Evolutionary conservation across 2,888 invertebrate species (phyloP), one percentile per base, ranked within the genome.

Genomic region (Conchocele bisecta): DNA sequence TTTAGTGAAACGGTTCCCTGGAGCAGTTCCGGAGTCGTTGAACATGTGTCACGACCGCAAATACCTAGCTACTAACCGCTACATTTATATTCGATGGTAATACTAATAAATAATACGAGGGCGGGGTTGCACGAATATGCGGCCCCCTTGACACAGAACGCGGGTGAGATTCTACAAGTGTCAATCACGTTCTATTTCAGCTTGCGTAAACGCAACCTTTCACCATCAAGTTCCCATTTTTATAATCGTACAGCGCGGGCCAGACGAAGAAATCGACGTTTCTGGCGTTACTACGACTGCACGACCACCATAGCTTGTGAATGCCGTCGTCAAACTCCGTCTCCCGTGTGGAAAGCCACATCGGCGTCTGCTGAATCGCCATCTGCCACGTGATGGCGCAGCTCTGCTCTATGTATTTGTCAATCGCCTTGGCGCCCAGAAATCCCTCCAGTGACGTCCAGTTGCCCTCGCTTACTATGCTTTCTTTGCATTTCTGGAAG

Each of bases 271-370:
- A 84, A 57, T 83, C 79, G 39, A 88, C 81, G 50, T 66, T 80
- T 22, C 51, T 71, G 9, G 86, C 83, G 17, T 70, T 70, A 26
- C 80, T 64, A 67, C 83, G 82, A 74, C 84, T 82, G 79, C 88
- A 88, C 53, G 87, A 86, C 88, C 88, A 87, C 87, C 88, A 88
- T 44, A 88, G 65, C 72, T 84, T 85, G 74, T 88, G 88, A 31
- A 75, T 73, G 28, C 75, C 84, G 15, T 82, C 84, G 76, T 84
- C 82, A 64, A 85, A 87, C 15, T 61, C 58, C 20, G 69, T 73
- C 69, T 86, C 85, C 24, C 64, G 60, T 4, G 73, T 68, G 17
- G 68, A 77, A 6, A 88, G 72, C 31, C 56, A 73, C 88, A 88
- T 88, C 6, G 84, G 81, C 7, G 86, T 84, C 53, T 81, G 82